Conservation (phyloP, 2,888 invertebrate genomes). For the Thecocarcelia acutangulata region DNA sequence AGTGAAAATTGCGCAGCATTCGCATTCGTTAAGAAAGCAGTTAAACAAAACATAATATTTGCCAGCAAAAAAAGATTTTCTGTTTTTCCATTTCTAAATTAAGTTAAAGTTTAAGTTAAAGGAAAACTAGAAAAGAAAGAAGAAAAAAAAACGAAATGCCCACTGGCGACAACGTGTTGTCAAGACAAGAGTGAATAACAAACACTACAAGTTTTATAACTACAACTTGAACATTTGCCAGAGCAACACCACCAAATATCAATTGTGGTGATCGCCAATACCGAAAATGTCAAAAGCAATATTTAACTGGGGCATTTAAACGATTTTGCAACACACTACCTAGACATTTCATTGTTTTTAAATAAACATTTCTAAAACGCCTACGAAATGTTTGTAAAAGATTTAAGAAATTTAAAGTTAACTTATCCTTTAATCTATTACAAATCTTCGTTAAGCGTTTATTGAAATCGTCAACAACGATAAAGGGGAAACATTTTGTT, state of each 20-base stretch:
- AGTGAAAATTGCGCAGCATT: conserved; percentile 32
- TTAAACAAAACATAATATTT: neutral
- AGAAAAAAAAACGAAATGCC: conserved; percentile 29
- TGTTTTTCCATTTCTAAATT: conserved; percentile 53
- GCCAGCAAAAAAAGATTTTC: conserved; percentile 4
- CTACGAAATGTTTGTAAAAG: too few relatives aligned
- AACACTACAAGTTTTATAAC: conserved; percentile 24
- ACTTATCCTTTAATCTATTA: too few relatives aligned
- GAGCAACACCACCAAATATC: conserved; percentile 29
- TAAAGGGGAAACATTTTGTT: too few relatives aligned
- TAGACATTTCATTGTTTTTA: neutral
- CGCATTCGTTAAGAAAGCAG: conserved; percentile 22
- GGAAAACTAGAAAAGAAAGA: conserved; percentile 46
- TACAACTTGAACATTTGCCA: conserved; percentile 4
- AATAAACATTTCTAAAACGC: too few relatives aligned
- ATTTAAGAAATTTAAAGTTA: too few relatives aligned
- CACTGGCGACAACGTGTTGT: conserved; percentile 68
- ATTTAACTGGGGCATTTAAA: neutral
- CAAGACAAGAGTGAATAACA: conserved; percentile 53
- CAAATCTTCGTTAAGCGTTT: too few relatives aligned
- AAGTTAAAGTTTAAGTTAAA: conserved; percentile 61
- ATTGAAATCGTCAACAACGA: too few relatives aligned
- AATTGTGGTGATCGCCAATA: conserved; percentile 16
- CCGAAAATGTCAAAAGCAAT: conserved; percentile 29
- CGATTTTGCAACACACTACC: conserved; percentile 3